Percentiles rank a stretch among this genome's conserved stretches.
Evolutionary conservation across 1,140 invertebrate species (phyloP).

Genomic region (Propsilocerus akamusi): DNA sequence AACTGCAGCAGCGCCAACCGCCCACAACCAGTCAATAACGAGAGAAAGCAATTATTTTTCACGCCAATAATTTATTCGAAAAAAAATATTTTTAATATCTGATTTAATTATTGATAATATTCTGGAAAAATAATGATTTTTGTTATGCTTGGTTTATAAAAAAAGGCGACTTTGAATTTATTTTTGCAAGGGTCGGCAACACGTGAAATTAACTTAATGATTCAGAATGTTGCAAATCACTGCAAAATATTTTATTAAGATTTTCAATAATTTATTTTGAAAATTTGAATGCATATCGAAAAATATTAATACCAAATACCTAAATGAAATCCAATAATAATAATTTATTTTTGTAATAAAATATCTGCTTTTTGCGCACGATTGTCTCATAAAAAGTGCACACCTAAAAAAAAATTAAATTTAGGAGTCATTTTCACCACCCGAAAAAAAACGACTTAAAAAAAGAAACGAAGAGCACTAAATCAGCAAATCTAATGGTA

Average conservation of each 20-base stretch:
- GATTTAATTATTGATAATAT: slow-evolving; percentile 4
- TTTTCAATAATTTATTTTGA: not conserved
- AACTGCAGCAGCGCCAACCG: too few species aligned
- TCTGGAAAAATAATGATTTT: not conserved
- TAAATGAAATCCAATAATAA: too few species aligned
- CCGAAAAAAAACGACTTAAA: not conserved
- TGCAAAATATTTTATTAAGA: too few species aligned
- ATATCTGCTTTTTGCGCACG: slow-evolving; percentile 1
- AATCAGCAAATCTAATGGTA: slow-evolving; percentile 2
- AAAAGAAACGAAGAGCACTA: not conserved
- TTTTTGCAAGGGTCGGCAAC: too few species aligned
- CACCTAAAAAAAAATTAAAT: not conserved
- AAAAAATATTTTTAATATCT: slow-evolving; percentile 1
- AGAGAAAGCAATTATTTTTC: slow-evolving; percentile 3
- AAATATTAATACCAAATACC: not conserved
- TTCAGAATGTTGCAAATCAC: too few species aligned
- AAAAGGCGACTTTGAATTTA: not conserved
- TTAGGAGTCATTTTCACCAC: too few species aligned
- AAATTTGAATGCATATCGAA: not conserved
- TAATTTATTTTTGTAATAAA: too few species aligned
- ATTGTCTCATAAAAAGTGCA: not conserved
- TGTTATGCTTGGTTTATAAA: not conserved
- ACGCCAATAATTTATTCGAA: slow-evolving; percentile 1
- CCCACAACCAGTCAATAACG: not conserved
- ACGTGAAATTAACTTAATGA: too few species aligned